Evolutionary conservation across 2,113 vertebrate genomes (phyloP).

Genomic region (Carettochelys insculpta): DNA sequence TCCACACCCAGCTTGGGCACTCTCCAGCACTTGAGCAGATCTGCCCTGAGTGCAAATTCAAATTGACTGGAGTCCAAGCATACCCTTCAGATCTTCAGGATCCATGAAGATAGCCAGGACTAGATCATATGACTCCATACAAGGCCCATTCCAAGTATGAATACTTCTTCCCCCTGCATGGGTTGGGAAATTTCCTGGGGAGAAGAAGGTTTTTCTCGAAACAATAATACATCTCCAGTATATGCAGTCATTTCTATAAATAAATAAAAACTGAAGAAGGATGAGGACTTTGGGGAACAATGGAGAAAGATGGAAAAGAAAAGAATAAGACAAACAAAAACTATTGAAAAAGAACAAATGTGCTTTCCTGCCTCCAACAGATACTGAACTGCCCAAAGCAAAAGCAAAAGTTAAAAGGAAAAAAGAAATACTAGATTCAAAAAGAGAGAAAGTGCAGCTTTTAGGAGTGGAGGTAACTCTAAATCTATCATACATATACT

Average conservation of each 20-base stretch:
- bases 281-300: neutral
- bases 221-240: neutral
- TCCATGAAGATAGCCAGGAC: too few species aligned
- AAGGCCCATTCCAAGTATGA: neutral
- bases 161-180: neutral
- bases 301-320: neutral
- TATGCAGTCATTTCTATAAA: neutral
- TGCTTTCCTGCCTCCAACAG: neutral
- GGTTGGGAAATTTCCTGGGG: neutral
- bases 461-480: neutral
- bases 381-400: neutral
- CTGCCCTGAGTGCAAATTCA: neutral
- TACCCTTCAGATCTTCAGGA: neutral
- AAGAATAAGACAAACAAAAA: neutral
- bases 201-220: neutral
- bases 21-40: neutral
- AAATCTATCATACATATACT: neutral
- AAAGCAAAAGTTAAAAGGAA: neutral
- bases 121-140: neutral
- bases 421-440: neutral
- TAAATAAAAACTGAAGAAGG: neutral
- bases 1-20: neutral
- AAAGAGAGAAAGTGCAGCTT: neutral
- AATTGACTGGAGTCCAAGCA: neutral
- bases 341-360: fast-evolving